These are phyloP conservation scores for Diceros bicornis DNA, from an alignment of 2,797 vertebrate species.

Conservation along the genomic window DNA sequence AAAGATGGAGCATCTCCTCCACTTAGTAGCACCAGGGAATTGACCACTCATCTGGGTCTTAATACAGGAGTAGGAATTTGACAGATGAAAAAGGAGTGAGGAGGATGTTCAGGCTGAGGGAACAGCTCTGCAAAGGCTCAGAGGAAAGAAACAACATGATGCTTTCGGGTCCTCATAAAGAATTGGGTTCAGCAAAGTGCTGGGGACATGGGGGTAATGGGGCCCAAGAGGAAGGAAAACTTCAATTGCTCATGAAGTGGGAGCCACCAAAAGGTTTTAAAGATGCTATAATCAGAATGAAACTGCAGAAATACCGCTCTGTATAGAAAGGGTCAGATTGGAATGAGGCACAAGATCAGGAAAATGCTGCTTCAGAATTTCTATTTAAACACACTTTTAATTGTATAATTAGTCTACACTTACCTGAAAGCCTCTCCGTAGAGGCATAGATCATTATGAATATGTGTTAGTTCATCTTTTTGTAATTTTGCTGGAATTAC, in stretches of 20 bases:
- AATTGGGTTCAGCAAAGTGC: background rate
- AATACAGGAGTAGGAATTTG: background rate
- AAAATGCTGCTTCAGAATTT: background rate
- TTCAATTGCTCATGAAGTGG: background rate
- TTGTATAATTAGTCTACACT: background rate
- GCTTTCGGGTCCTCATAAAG: background rate
- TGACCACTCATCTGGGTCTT: background rate
- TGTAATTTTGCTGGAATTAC: slow-evolving; percentile 42
- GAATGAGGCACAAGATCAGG: background rate
- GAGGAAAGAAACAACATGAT: background rate
- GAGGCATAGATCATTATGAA: background rate
- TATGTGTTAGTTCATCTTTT: background rate
- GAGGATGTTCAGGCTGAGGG: background rate
- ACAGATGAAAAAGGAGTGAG: background rate
- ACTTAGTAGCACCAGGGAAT: background rate
- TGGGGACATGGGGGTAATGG: background rate
- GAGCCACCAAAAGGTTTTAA: background rate
- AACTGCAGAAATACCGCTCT: background rate
- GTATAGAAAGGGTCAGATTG: background rate
- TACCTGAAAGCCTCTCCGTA: background rate
- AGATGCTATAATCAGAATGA: background rate
- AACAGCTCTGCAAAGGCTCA: background rate
- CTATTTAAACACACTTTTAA: background rate
- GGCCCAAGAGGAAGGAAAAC: background rate
- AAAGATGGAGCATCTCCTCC: background rate